These are phyloP conservation scores for Chymomyza procnemis DNA, from an alignment of 2,888 invertebrate species.

Conservation along the genomic window DNA sequence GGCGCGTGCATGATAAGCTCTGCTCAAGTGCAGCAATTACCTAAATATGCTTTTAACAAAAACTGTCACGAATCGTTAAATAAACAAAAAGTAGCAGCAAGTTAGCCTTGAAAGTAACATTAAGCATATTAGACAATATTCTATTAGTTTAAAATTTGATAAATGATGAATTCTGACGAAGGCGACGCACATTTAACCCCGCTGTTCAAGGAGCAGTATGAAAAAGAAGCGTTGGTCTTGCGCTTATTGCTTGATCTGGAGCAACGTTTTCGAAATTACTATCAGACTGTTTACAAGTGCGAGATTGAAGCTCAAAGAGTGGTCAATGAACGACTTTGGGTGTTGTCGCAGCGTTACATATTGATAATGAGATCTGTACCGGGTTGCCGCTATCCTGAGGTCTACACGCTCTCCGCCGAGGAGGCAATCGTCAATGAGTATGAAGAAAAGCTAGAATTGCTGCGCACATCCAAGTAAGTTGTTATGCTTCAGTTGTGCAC, in stretches of 20 bases:
- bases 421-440: conserved; percentile 69
- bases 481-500: background rate
- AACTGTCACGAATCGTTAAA: background rate
- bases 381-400: conserved; percentile 66
- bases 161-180: background rate
- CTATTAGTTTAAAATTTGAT: background rate
- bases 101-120: background rate
- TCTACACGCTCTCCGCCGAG: conserved; percentile 64
- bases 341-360: conserved; percentile 70
- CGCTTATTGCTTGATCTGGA: conserved; percentile 57
- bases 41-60: conserved; percentile 58
- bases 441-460: conserved; percentile 58
- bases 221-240: conserved; percentile 54
- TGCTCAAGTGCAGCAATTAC: conserved; percentile 34
- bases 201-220: conserved; percentile 45
- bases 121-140: background rate
- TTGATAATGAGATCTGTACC: conserved; percentile 63
- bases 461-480: conserved; percentile 62
- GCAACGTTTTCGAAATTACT: conserved; percentile 47
- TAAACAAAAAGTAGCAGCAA: background rate
- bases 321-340: conserved; percentile 66
- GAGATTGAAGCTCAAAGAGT: conserved; percentile 61
- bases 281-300: conserved; percentile 37
- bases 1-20: conserved; percentile 24
- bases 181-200: conserved; percentile 43